Evolutionary conservation across 2,797 vertebrate genomes (phyloP).

Genomic region (Peromyscus eremicus): DNA sequence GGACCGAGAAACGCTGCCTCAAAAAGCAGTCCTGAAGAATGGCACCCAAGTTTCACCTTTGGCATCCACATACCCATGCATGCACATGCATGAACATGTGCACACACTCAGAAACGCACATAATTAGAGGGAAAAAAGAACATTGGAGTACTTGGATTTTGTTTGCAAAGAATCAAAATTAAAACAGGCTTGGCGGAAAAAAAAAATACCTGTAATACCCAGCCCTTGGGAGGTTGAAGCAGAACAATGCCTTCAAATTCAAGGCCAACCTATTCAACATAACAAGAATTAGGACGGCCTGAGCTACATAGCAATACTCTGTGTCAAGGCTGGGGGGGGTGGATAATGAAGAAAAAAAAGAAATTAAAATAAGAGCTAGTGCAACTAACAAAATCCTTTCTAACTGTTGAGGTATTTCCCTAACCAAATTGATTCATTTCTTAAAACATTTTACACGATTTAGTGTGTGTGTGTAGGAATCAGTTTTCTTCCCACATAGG

Average conservation of each 20-base stretch:
- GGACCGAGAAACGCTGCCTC: neutral
- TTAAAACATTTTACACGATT: neutral
- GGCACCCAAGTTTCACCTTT: neutral
- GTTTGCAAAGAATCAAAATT: conserved; percentile 73
- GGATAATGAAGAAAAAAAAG: neutral
- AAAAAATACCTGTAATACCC: neutral
- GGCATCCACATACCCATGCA: too few species aligned
- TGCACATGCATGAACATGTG: neutral
- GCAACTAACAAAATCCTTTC: conserved; percentile 55
- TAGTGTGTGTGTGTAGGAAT: neutral
- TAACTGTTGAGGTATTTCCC: neutral
- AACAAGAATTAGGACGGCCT: neutral
- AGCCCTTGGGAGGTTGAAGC: neutral
- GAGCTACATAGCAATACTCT: neutral
- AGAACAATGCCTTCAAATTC: neutral
- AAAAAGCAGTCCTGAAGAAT: neutral
- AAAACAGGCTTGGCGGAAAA: neutral
- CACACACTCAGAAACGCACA: neutral
- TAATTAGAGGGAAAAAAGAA: conserved; percentile 16
- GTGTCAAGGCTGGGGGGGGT: neutral
- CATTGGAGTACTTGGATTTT: conserved; percentile 75
- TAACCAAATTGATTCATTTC: neutral
- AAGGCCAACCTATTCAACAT: neutral
- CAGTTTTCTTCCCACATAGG: neutral
- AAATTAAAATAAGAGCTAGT: conserved; percentile 76